Conservation (phyloP, 2,113 vertebrate genomes). For the Ciconia maguari region DNA sequence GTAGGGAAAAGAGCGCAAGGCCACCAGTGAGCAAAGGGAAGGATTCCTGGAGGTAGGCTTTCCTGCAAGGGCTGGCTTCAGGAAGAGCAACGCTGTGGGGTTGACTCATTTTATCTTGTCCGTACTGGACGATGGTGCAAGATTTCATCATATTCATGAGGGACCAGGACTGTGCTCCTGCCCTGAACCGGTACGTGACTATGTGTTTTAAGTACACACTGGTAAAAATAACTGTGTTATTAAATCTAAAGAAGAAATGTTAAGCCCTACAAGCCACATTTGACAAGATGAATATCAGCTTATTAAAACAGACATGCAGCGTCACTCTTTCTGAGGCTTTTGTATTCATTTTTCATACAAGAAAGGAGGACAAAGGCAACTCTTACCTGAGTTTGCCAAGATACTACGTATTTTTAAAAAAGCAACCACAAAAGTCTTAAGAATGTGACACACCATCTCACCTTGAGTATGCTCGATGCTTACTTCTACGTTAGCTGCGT, state of each 20-base stretch:
- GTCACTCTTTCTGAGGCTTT: neutral
- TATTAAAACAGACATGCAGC: neutral
- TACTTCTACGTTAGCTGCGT: neutral
- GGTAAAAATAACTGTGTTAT: neutral
- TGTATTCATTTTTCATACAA: neutral
- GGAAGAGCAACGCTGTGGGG: neutral
- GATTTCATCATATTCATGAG: neutral
- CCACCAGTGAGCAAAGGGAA: neutral
- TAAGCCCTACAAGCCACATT: neutral
- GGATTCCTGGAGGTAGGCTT: neutral
- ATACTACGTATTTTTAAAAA: neutral
- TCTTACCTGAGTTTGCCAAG: neutral
- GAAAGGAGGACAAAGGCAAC: neutral
- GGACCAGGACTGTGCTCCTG: neutral
- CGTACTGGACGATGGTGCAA: rapidly evolving
- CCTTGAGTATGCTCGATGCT: neutral
- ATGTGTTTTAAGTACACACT: neutral
- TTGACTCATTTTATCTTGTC: neutral
- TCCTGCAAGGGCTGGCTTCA: neutral
- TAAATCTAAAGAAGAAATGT: neutral
- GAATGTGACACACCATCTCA: neutral
- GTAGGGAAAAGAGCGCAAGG: neutral
- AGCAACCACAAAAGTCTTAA: neutral
- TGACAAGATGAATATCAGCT: neutral
- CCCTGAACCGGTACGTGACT: neutral